Conservation (phyloP, 2,113 vertebrate species). For the Gambusia holbrooki region DNA sequence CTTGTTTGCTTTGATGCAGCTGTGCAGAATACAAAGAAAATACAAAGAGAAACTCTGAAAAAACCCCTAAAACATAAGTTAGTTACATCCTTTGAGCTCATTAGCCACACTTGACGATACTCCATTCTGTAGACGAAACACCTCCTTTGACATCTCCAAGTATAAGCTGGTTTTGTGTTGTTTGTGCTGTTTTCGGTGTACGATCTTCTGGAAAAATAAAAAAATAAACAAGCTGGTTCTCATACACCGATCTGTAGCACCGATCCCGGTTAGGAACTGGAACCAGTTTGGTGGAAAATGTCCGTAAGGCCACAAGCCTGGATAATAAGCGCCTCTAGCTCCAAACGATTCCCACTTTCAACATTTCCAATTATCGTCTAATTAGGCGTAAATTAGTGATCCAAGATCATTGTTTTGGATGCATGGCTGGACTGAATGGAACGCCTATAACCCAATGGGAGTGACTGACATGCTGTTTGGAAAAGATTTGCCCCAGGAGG, state of each 20-base stretch:
- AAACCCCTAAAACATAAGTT: no score
- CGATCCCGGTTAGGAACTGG: neutral
- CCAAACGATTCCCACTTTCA: neutral
- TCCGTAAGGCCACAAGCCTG: neutral
- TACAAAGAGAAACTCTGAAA: no score
- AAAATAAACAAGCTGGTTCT: neutral
- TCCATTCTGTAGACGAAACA: neutral
- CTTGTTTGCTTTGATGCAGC: no score
- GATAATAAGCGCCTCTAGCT: neutral
- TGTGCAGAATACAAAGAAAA: no score
- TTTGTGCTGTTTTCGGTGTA: neutral
- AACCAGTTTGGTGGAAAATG: neutral
- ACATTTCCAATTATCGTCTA: neutral
- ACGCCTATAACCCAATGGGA: constrained; percentile 1
- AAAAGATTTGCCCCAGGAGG: neutral
- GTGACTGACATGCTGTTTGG: neutral
- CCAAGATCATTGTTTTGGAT: neutral
- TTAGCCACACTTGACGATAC: no score
- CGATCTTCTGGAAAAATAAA: neutral
- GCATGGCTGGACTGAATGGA: neutral
- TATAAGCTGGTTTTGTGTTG: neutral
- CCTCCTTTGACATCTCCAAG: neutral
- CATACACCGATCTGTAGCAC: neutral
- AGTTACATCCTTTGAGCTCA: no score
- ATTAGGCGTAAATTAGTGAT: neutral